Base-by-base conservation (phyloP, 2,113 vertebrate species). In the Vidua chalybeata region DNA sequence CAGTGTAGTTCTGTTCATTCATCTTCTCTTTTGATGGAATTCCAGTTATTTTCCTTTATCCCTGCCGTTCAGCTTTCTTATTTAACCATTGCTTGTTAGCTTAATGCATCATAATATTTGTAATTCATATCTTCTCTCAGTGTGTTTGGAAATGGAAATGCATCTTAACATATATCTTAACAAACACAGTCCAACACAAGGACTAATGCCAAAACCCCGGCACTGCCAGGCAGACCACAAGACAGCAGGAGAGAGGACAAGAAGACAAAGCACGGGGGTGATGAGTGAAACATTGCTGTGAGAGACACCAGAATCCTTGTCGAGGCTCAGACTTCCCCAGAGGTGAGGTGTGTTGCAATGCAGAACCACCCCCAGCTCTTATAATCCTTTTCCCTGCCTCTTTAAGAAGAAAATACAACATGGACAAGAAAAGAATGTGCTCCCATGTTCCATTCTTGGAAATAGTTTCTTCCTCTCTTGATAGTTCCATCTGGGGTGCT, bases 1-100 rank as follows among this genome's bases (percentile, higher is more conserved):
- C 98, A 98, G 97, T 98, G 85, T 97, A 98, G 97, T 95, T 98
- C 98, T 98, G 97, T 92, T 98, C 97, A 98, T 98, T 97, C 96
- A 97, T 98, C 97, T 98, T 95, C 80, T 46, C 61, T 96, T 96
- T 97, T 97, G 97, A 96, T 67, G 91, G 97, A 95, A 97, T 98
- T 97, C 62, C 76, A 92, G 96, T 86, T 96, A 93, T 97, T 96
- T 97, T 90, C 87, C 94, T 89, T 84, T 93, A 93, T 95, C 74
- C 94, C 73, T 0, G 49, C 83, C 0, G 20, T 90, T 97, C 96
- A 64, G 96, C 84, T 97, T 97, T 97, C 92, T 97, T 98, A 97
- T 97, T 98, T 98, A 98, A 98, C 95, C 91, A 94, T 96, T 96
- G 96, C 96, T 95, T 97, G 95, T 93, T 96, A 97, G 95, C 94